These are phyloP conservation scores for Ylistrum balloti DNA, from an alignment of 1,140 invertebrate genomes.

Conservation along the genomic window DNA sequence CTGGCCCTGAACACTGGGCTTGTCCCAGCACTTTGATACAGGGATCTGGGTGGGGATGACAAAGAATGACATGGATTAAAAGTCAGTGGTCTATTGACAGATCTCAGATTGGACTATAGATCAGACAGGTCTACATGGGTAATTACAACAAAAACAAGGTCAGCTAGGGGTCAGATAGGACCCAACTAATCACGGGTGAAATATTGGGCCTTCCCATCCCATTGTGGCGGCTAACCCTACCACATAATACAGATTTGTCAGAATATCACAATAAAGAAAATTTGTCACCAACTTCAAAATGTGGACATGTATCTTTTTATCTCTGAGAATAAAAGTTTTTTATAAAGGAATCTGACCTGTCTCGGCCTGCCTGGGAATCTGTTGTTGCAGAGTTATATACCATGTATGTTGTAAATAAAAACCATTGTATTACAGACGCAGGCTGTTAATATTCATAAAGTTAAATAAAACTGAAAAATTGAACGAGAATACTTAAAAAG, in stretches of 20 bases:
- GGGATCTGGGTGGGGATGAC: not conserved
- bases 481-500: too few species aligned
- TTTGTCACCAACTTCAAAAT: not conserved
- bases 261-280: slow-evolving; percentile 7
- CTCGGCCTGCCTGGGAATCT: not conserved
- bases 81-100: not conserved
- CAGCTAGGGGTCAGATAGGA: slow-evolving; percentile 9
- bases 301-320: slow-evolving; percentile 12
- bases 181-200: slow-evolving; percentile 4
- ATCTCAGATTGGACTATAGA: slow-evolving; percentile 2
- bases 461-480: too few species aligned
- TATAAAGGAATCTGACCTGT: not conserved
- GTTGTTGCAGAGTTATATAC: not conserved
- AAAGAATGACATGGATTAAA: slow-evolving; percentile 19
- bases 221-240: not conserved
- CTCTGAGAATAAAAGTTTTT: not conserved
- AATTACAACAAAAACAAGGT: slow-evolving; percentile 7
- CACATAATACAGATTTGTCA: slow-evolving; percentile 39
- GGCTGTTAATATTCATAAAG: not conserved
- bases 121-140: slow-evolving; percentile 37
- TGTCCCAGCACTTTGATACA: not conserved
- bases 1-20: not conserved
- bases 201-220: not conserved
- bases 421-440: not conserved
- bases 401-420: not conserved